Evolutionary conservation across 2,113 vertebrate species (phyloP), one percentile per base, ranked within the genome.

Genomic region (Bostrychus sinensis): DNA sequence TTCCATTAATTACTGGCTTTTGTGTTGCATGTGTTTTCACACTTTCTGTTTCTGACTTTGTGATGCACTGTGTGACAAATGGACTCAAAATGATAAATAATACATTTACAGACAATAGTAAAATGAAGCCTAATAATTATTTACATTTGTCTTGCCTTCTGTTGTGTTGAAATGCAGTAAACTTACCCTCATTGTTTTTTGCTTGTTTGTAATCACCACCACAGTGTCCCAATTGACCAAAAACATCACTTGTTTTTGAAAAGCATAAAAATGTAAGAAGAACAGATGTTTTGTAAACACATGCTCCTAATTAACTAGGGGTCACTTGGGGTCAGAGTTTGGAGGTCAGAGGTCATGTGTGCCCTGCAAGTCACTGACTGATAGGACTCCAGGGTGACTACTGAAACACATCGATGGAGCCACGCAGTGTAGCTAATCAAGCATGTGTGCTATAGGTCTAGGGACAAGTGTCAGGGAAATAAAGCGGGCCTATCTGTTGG

Each of bases 1-100:
- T 90, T 89, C 87, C 83, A 85, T 91, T 91, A 89, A 92, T 92
- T 90, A 90, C 81, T 77, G 78, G 82, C 89, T 89, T 75, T 87
- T 86, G 80, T 83, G 56, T 67, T 79, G 38, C 25, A 51, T 82
- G 66, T 66, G 19, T 68, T 54, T 78, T 63, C 75, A 72, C 76
- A 69, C 78, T 63, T 70, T 81, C 17, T 75, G 67, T 82, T 84
- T 88, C 81, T 86, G 70, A 76, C 72, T 73, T 62, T 77, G 77
- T 62, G 60, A 56, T 20, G 80, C 62, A 78, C 77, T 70, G 70
- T 48, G 32, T 17, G 70, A 72, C 70, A 82, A 81, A 75, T 56
- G 64, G 75, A 58, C 55, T 68, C 20, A 45, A 63, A 56, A 26
- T 71, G 53, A 81, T 16, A 75, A 65, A 77, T 66, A 63, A 62